Percentiles rank a stretch among this genome's conserved stretches.
phyloP scores from a whole-genome alignment of 2,113 vertebrate genomes.

The Psittacula cyanocephala region DNA sequence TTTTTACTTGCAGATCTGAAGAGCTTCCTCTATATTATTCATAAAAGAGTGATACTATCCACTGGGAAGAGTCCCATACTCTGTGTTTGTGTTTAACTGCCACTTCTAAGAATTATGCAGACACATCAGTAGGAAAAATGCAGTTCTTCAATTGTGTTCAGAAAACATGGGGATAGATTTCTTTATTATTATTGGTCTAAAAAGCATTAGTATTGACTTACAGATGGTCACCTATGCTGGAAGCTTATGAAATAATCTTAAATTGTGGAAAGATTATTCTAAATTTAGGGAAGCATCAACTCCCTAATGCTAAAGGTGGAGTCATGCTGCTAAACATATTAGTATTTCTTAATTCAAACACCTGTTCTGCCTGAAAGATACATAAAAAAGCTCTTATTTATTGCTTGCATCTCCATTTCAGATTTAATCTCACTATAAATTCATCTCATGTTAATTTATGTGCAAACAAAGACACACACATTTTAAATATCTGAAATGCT shows the following conservation, averaged over 20 bases:
- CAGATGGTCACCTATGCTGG: conserved; percentile 83
- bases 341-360: conserved; percentile 85
- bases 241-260: conserved; percentile 76
- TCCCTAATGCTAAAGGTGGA: conserved; percentile 83
- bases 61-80: not conserved
- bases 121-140: conserved; percentile 1
- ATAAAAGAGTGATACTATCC: not conserved
- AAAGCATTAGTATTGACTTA: conserved; percentile 72
- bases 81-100: not conserved
- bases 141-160: not conserved
- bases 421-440: conserved; percentile 85
- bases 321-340: conserved; percentile 83
- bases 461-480: conserved; percentile 85
- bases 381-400: conserved; percentile 80
- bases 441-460: conserved; percentile 87
- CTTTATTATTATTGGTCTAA: conserved; percentile 60
- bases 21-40: not conserved
- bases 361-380: conserved; percentile 78
- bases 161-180: not conserved
- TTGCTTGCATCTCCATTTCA: conserved; percentile 81
- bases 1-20: not conserved
- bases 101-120: conserved; percentile 34
- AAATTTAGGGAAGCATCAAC: conserved; percentile 79
- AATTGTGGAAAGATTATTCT: conserved; percentile 77
- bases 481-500: conserved; percentile 84